phyloP scores from a whole-genome alignment of 1,140 invertebrate species.

The Hormaphis cornu region DNA sequence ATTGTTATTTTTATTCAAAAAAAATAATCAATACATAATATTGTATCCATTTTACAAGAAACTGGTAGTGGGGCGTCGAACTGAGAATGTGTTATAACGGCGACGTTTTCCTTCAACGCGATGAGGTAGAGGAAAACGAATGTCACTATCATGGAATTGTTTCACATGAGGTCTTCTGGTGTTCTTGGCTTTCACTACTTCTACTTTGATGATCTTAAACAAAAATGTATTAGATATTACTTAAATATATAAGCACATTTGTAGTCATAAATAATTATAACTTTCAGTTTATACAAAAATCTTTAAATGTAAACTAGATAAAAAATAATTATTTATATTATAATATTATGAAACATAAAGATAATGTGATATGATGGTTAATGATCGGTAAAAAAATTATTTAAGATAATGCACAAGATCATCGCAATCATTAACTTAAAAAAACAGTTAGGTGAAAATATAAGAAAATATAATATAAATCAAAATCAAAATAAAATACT shows the following conservation, averaged over 20 bases:
- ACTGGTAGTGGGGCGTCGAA: constrained; percentile 86
- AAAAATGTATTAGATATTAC: constrained; percentile 34
- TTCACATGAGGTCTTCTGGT: constrained; percentile 89
- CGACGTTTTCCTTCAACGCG: constrained; percentile 74
- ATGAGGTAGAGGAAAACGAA: constrained; percentile 93
- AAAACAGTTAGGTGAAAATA: too few species aligned
- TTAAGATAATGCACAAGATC: too few species aligned
- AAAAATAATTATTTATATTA: too few species aligned
- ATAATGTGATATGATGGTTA: too few species aligned
- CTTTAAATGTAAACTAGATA: too few species aligned
- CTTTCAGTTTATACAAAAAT: too few species aligned
- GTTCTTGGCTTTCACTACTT: constrained; percentile 74
- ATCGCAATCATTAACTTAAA: too few species aligned
- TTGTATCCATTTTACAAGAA: constrained; percentile 57
- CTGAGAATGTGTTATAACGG: constrained; percentile 60
- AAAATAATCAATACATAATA: constrained; percentile 24
- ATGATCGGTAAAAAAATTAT: too few species aligned
- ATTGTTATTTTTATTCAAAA: constrained; percentile 26
- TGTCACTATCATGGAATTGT: constrained; percentile 95
- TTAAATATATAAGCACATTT: neutral
- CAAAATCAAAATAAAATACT: too few species aligned
- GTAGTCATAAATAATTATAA: too few species aligned
- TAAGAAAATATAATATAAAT: too few species aligned
- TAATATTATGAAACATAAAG: too few species aligned
- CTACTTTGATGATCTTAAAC: constrained; percentile 90